These are phyloP conservation scores for Myotis planiceps DNA, from an alignment of 2,797 vertebrate genomes.

Conservation along the genomic window DNA sequence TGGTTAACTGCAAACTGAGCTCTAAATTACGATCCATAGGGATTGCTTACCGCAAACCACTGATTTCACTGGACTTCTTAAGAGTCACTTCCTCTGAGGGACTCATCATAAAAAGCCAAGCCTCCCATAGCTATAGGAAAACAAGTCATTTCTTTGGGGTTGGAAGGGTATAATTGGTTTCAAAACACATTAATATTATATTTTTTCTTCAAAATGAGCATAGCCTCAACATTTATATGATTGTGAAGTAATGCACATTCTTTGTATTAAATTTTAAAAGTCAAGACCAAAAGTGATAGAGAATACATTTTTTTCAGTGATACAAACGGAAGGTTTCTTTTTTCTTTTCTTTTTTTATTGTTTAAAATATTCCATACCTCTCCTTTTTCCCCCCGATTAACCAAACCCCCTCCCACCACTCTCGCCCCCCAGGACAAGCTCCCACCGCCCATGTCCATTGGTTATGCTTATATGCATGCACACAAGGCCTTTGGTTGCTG, in stretches of 20 bases:
- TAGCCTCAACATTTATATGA: neutral
- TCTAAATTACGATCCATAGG: slow-evolving; percentile 70
- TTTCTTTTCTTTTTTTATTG: no score
- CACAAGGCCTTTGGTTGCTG: no score
- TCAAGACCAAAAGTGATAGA: neutral
- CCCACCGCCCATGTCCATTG: no score
- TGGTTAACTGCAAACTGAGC: slow-evolving; percentile 59
- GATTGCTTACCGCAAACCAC: slow-evolving; percentile 74
- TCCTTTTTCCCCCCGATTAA: no score
- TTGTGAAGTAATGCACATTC: slow-evolving; percentile 7
- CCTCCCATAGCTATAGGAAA: slow-evolving; percentile 71
- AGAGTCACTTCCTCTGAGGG: slow-evolving; percentile 76
- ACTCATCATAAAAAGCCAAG: slow-evolving; percentile 74
- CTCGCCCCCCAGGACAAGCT: no score
- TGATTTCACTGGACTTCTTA: slow-evolving; percentile 75
- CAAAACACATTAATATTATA: slow-evolving; percentile 65
- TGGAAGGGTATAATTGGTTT: slow-evolving; percentile 74
- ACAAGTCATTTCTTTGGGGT: slow-evolving; percentile 65
- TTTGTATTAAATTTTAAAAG: neutral
- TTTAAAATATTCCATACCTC: no score
- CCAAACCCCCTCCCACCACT: no score
- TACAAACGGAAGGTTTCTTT: no score
- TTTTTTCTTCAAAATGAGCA: slow-evolving; percentile 3
- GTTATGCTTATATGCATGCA: no score
- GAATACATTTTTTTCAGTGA: neutral